Percentiles rank a stretch among this genome's conserved stretches.
phyloP scores from a whole-genome alignment of 2,797 vertebrate genomes.

The Enteromius fasciolatus region DNA sequence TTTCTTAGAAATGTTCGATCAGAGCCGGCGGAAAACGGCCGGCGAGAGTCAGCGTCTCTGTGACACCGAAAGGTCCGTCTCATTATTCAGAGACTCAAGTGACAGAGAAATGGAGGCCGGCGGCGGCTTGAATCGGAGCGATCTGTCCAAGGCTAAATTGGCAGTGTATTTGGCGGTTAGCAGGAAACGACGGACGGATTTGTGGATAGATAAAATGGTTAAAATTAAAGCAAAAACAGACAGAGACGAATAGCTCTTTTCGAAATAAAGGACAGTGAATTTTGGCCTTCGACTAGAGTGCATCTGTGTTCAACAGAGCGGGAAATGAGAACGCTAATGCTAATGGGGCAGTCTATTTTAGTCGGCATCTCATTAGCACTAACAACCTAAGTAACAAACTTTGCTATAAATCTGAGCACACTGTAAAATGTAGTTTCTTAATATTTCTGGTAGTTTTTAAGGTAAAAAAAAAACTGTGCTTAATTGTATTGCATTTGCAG shows the following conservation, averaged over 20 bases:
- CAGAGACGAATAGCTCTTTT: background rate
- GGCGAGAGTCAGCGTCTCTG: background rate
- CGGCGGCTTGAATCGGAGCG: conserved; percentile 27
- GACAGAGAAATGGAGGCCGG: conserved; percentile 33
- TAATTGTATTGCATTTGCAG: background rate
- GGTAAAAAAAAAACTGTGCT: no score
- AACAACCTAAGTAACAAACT: conserved; percentile 15
- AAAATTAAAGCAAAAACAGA: background rate
- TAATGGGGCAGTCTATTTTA: conserved; percentile 29
- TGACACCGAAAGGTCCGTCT: conserved; percentile 32
- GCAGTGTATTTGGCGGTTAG: background rate
- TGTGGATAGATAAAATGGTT: background rate
- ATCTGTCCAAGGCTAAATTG: conserved; percentile 1
- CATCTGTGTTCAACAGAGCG: conserved; percentile 23
- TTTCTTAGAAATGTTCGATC: conserved; percentile 30
- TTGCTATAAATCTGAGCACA: background rate
- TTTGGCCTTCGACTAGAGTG: background rate
- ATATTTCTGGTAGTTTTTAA: background rate
- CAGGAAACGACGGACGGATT: background rate
- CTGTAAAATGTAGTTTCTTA: background rate
- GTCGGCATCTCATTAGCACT: conserved; percentile 25
- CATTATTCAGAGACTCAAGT: conserved; percentile 39
- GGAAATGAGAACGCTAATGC: conserved; percentile 27
- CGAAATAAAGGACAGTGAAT: background rate
- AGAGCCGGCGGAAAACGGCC: background rate